A percentile compares a stretch with the other conserved stretches of the same genome.
Conservation (phyloP, 2,113 vertebrate species). For the Spea bombifrons region DNA sequence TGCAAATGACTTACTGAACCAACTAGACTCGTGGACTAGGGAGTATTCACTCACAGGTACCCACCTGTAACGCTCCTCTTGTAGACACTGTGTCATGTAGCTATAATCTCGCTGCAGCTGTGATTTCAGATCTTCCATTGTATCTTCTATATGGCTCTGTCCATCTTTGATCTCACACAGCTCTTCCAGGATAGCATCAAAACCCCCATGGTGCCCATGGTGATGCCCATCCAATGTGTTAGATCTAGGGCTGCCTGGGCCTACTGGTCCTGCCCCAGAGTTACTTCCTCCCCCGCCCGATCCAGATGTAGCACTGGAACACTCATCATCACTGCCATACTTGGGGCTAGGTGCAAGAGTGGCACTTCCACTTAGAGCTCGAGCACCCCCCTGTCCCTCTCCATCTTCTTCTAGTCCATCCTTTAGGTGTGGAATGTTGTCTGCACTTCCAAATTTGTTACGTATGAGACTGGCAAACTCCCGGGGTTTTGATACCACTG, state of each 20-base stretch:
- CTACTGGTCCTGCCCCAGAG: conserved; percentile 71
- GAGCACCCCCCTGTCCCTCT: conserved; percentile 76
- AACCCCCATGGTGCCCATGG: conserved; percentile 81
- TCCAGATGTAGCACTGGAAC: conserved; percentile 89
- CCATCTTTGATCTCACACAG: conserved; percentile 91
- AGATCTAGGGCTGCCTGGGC: conserved; percentile 84
- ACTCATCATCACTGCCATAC: conserved; percentile 94
- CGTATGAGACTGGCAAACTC: conserved; percentile 96
- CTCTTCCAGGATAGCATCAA: conserved; percentile 87
- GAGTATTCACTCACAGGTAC: not conserved
- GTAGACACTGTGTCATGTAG: conserved; percentile 96
- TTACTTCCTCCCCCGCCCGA: conserved; percentile 83
- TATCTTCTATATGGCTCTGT: conserved; percentile 90
- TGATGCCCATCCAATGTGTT: conserved; percentile 80
- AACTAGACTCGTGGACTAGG: too few species aligned
- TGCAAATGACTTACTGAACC: too few species aligned
- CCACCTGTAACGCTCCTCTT: conserved; percentile 92
- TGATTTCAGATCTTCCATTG: conserved; percentile 91
- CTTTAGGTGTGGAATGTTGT: conserved; percentile 95
- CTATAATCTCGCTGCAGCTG: conserved; percentile 94
- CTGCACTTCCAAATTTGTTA: conserved; percentile 95
- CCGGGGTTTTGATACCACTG: conserved; percentile 92
- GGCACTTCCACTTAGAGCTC: conserved; percentile 89
- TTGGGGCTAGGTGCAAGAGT: conserved; percentile 95
- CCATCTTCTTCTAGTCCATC: conserved; percentile 87